phyloP scores from a whole-genome alignment of 2,888 invertebrate genomes.

The Eledona agricola region DNA sequence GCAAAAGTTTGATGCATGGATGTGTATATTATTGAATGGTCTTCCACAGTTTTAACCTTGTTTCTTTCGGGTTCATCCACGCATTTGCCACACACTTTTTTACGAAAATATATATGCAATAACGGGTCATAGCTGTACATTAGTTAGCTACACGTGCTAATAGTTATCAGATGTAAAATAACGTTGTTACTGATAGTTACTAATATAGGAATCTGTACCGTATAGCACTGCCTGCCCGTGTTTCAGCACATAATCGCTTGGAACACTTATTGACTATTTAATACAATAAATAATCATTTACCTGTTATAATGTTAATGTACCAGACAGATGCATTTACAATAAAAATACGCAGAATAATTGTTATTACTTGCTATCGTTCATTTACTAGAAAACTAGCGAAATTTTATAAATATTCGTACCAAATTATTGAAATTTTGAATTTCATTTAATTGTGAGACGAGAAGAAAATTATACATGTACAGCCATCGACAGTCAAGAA shows the following conservation, averaged over 20 bases:
- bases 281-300: constrained; percentile 62
- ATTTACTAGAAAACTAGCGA: neutral
- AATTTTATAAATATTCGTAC: neutral
- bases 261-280: constrained; percentile 64
- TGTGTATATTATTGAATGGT: constrained; percentile 54
- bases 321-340: constrained; percentile 63
- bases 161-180: constrained; percentile 51
- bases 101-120: constrained; percentile 38
- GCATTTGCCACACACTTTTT: constrained; percentile 40
- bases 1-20: constrained; percentile 45
- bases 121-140: constrained; percentile 41
- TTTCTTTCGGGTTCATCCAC: constrained; percentile 44
- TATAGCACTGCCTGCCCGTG: constrained; percentile 64
- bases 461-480: too few species aligned
- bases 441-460: too few species aligned
- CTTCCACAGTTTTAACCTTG: constrained; percentile 56
- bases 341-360: constrained; percentile 63
- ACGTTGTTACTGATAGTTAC: constrained; percentile 48
- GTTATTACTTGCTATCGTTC: constrained; percentile 47
- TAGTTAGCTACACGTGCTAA: constrained; percentile 44
- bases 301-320: constrained; percentile 64
- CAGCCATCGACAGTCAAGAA: too few species aligned
- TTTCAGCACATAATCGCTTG: constrained; percentile 64
- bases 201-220: constrained; percentile 57
- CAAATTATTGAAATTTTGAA: neutral